These are phyloP conservation scores for Tangara arthus DNA, from an alignment of 2,797 vertebrate genomes.

Conservation along the genomic window DNA sequence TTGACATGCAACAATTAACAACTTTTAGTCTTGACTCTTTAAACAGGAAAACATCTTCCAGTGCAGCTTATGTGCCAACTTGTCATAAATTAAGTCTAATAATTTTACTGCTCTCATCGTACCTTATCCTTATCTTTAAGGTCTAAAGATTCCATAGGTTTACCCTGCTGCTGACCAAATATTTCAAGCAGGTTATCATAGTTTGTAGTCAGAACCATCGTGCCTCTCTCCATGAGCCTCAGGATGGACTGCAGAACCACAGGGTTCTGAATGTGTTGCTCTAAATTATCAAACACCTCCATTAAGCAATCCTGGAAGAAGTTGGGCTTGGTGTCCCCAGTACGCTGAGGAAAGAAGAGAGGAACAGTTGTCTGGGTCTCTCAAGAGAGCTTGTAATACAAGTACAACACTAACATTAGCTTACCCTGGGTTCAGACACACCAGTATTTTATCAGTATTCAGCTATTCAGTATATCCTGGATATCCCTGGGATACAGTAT, in stretches of 20 bases:
- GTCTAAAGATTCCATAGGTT: slow-evolving; percentile 77
- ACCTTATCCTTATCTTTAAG: slow-evolving; percentile 77
- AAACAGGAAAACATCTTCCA: background rate
- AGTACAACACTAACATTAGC: background rate
- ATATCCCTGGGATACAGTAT: background rate
- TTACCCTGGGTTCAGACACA: background rate
- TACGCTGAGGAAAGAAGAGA: slow-evolving; percentile 45
- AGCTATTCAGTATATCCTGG: background rate
- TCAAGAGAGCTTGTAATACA: background rate
- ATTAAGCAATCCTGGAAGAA: slow-evolving; percentile 80
- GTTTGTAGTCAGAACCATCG: slow-evolving; percentile 77
- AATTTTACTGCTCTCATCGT: background rate
- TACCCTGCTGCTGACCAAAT: slow-evolving; percentile 73
- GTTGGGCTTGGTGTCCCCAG: slow-evolving; percentile 72
- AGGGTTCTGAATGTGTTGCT: slow-evolving; percentile 73
- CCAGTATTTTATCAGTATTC: background rate
- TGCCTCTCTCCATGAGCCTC: slow-evolving; percentile 73
- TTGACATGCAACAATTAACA: background rate
- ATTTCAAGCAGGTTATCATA: slow-evolving; percentile 77
- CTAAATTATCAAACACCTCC: slow-evolving; percentile 75
- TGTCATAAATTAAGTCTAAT: background rate
- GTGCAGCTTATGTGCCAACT: background rate
- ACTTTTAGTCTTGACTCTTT: background rate
- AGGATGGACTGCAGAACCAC: slow-evolving; percentile 70
- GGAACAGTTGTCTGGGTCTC: background rate